Evolutionary conservation across 2,888 invertebrate genomes (phyloP).

Genomic region (Halictus ligatus): DNA sequence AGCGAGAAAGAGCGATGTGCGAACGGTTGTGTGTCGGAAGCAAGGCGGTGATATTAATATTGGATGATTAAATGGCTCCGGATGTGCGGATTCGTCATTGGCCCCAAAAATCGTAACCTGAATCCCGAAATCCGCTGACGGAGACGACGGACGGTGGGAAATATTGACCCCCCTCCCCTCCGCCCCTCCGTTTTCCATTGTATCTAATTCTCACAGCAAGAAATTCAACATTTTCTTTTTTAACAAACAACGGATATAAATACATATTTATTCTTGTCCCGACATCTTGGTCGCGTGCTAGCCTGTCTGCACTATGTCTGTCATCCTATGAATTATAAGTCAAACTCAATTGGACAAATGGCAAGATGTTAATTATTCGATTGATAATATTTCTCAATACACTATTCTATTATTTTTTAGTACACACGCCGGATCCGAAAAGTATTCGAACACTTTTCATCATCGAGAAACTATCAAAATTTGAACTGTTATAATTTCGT

Average conservation of each 20-base stretch:
- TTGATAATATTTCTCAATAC: neutral
- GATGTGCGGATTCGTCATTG: slow-evolving; percentile 76
- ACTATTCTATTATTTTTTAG: neutral
- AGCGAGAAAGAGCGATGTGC: slow-evolving; percentile 30
- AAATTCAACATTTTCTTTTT: neutral
- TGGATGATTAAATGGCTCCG: slow-evolving; percentile 81
- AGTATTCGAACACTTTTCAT: neutral
- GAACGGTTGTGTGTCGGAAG: slow-evolving; percentile 71
- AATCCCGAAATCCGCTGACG: slow-evolving; percentile 55
- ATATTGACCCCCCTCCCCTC: slow-evolving; percentile 37
- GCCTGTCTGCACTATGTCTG: neutral
- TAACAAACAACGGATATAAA: neutral
- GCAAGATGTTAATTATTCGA: neutral
- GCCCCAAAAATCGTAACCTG: slow-evolving; percentile 72
- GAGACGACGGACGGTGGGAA: slow-evolving; percentile 54
- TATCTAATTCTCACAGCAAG: neutral
- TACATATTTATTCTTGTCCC: neutral
- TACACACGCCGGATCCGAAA: neutral
- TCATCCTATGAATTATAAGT: neutral
- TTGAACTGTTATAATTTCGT: neutral
- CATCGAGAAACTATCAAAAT: neutral
- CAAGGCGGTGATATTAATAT: slow-evolving; percentile 80
- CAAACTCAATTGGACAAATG: neutral
- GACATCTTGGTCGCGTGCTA: neutral
- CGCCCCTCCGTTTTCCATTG: neutral